These are phyloP conservation scores for Amyelois transitella DNA, from an alignment of 1,140 invertebrate genomes.

Conservation along the genomic window DNA sequence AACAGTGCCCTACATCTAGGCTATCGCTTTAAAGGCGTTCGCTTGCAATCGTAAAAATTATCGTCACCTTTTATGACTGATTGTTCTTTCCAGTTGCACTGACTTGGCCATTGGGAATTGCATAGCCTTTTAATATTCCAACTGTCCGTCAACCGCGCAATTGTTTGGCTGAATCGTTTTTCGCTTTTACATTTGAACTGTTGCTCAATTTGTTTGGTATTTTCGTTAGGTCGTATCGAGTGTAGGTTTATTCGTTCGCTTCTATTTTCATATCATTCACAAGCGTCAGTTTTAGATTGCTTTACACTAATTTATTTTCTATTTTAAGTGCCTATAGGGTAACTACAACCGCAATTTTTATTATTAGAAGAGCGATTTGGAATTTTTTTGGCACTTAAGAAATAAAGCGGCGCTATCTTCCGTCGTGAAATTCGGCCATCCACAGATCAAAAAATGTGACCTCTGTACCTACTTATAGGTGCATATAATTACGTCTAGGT, in stretches of 20 bases:
- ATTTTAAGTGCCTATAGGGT: no score
- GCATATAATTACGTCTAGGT: slow-evolving; percentile 11
- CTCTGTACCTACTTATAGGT: background rate
- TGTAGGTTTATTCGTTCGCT: no score
- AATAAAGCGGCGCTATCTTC: no score
- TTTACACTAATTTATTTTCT: no score
- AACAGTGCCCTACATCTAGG: slow-evolving; percentile 30
- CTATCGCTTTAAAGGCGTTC: slow-evolving; percentile 42
- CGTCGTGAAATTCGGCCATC: background rate
- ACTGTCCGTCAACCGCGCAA: background rate
- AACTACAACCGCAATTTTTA: no score
- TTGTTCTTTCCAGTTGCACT: slow-evolving; percentile 31
- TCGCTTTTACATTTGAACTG: background rate
- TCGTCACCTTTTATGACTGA: slow-evolving; percentile 52
- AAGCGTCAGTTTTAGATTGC: no score
- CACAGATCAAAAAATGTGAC: slow-evolving; percentile 9
- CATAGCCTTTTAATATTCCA: background rate
- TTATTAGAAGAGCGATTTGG: no score
- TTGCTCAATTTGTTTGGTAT: background rate
- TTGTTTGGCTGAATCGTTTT: background rate
- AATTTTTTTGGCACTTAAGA: no score
- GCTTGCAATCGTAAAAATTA: slow-evolving; percentile 48
- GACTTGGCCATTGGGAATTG: background rate
- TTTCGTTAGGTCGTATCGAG: background rate
- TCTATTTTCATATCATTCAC: no score